A percentile compares a stretch with the other conserved stretches of the same genome.
Evolutionary conservation across 2,113 vertebrate species (phyloP).

Genomic region (Channa argus): DNA sequence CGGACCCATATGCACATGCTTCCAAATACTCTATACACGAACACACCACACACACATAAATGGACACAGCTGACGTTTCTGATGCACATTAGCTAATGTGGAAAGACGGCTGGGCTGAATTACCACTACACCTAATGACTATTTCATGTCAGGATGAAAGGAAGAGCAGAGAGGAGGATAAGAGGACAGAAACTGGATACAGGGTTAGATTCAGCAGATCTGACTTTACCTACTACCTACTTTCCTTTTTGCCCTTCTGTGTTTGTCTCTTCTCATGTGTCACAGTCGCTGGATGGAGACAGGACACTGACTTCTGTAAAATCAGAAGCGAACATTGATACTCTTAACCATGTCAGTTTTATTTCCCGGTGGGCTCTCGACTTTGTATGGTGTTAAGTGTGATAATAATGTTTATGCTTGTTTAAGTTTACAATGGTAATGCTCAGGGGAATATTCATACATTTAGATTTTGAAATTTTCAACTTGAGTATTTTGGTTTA

Average conservation of each 20-base stretch:
- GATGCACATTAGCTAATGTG: conserved; percentile 78
- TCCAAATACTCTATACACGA: conserved; percentile 52
- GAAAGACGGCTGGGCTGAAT: conserved; percentile 70
- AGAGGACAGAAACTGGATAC: conserved; percentile 51
- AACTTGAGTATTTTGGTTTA: too few relatives aligned
- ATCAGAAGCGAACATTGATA: too few relatives aligned
- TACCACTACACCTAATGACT: conserved; percentile 77
- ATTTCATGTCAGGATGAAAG: conserved; percentile 75
- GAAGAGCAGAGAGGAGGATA: conserved; percentile 44
- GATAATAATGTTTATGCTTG: too few relatives aligned
- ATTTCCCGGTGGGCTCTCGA: too few relatives aligned
- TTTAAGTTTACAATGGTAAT: too few relatives aligned
- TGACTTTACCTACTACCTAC: background rate
- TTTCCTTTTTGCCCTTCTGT: background rate
- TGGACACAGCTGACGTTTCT: conserved; percentile 47
- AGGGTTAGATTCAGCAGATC: conserved; percentile 17
- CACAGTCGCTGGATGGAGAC: background rate
- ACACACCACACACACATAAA: conserved; percentile 41
- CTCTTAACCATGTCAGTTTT: too few relatives aligned
- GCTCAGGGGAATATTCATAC: too few relatives aligned
- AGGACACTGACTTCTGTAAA: background rate
- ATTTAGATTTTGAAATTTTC: too few relatives aligned
- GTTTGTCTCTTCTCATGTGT: background rate
- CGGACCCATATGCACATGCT: conserved; percentile 17
- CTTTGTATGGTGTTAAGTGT: too few relatives aligned